A percentile compares a stretch with the other conserved stretches of the same genome.
Conservation (phyloP, 2,113 vertebrate genomes). For the Passer domesticus region DNA sequence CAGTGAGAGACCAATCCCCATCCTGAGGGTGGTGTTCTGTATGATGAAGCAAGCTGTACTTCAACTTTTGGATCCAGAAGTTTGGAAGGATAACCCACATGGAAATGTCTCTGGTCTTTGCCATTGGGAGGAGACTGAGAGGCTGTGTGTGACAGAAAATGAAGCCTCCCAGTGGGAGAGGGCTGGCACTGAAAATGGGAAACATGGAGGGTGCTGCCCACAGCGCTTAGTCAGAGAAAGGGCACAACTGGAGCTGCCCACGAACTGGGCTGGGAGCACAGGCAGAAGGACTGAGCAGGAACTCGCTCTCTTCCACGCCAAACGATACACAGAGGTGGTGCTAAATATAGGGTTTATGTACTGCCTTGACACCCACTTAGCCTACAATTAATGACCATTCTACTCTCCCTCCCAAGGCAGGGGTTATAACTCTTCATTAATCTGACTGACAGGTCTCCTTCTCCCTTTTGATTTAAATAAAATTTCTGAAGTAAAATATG, state of each 20-base stretch:
- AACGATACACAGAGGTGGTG: rapidly evolving
- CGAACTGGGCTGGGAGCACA: background rate
- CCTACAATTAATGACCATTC: background rate
- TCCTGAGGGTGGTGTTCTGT: background rate
- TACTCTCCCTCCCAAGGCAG: background rate
- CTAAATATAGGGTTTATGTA: background rate
- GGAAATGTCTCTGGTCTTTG: background rate
- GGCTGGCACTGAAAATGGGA: background rate
- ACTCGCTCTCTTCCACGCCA: background rate
- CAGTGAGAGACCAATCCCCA: background rate
- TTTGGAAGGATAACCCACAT: background rate
- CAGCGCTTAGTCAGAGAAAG: rapidly evolving
- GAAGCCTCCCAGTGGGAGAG: background rate
- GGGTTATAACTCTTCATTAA: background rate
- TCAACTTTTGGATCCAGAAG: background rate
- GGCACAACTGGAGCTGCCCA: background rate
- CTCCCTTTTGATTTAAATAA: background rate
- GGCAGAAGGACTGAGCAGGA: background rate
- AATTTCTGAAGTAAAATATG: background rate
- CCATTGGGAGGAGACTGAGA: background rate
- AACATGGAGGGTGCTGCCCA: rapidly evolving
- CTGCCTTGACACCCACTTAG: background rate
- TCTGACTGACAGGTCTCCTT: background rate
- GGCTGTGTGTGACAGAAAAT: background rate
- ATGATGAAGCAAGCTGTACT: background rate